phyloP scores from a whole-genome alignment of 1,140 invertebrate genomes.

The Steinernema feltiae region DNA sequence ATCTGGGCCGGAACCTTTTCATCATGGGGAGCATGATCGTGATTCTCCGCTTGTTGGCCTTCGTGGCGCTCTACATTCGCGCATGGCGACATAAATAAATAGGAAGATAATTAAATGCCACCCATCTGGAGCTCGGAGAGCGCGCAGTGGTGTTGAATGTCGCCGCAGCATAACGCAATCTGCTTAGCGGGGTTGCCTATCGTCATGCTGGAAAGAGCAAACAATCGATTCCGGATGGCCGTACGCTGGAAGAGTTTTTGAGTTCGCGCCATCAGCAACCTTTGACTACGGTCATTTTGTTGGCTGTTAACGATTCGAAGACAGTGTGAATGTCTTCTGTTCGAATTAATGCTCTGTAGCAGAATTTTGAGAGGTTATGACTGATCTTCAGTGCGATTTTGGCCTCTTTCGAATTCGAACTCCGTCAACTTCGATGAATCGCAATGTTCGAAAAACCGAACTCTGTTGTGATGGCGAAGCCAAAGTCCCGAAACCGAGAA shows the following conservation, averaged over 20 bases:
- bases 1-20: conserved; percentile 6
- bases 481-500: not conserved
- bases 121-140: conserved; percentile 10
- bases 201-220: not conserved
- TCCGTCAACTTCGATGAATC: not conserved
- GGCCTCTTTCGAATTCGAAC: not conserved
- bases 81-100: too few relatives aligned
- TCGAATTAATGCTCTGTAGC: too few relatives aligned
- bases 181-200: not conserved
- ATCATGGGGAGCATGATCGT: conserved; percentile 23
- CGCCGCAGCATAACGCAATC: conserved; percentile 2
- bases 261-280: not conserved
- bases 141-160: not conserved
- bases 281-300: too few relatives aligned
- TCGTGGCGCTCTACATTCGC: conserved; percentile 21
- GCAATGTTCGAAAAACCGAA: not conserved
- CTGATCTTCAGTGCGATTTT: too few relatives aligned
- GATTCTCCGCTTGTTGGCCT: conserved; percentile 25
- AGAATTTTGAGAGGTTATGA: too few relatives aligned
- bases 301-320: too few relatives aligned
- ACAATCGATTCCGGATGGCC: not conserved
- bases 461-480: not conserved
- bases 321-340: too few relatives aligned
- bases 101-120: not conserved
- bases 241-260: not conserved